Conservation (phyloP, 2,888 invertebrate genomes). For the Antheraea yamamai region DNA sequence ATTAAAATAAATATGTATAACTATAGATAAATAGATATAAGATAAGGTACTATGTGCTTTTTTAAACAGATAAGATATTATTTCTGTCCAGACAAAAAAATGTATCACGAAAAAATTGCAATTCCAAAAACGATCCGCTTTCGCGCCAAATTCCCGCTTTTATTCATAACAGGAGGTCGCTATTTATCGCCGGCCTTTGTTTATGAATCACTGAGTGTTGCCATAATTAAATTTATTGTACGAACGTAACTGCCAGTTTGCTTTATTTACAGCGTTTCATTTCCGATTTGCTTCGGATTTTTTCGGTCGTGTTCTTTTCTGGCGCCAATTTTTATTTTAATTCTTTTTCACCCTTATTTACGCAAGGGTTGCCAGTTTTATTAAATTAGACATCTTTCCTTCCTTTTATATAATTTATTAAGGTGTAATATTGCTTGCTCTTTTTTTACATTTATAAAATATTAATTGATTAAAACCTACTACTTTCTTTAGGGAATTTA, state of each 20-base stretch:
- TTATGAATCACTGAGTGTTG: constrained; percentile 52
- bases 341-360: constrained; percentile 6
- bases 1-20: too few relatives aligned
- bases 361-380: constrained; percentile 7
- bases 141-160: constrained; percentile 23
- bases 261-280: constrained; percentile 62
- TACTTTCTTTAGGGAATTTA: too few relatives aligned
- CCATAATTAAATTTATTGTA: constrained; percentile 69
- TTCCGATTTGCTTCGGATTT: constrained; percentile 52
- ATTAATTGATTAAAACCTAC: neutral
- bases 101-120: constrained; percentile 5
- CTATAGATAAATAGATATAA: too few relatives aligned
- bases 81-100: neutral
- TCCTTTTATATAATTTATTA: neutral
- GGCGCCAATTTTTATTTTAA: constrained; percentile 1
- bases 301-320: constrained; percentile 12
- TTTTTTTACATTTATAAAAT: neutral
- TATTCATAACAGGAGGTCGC: constrained; percentile 29
- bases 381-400: constrained; percentile 1
- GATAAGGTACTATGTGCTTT: neutral
- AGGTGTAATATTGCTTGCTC: neutral
- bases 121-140: constrained; percentile 13
- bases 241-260: constrained; percentile 57
- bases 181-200: constrained; percentile 34
- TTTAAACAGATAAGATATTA: constrained; percentile 1